Conservation (phyloP, 2,888 invertebrate species). For the Palloptera scutellata region DNA sequence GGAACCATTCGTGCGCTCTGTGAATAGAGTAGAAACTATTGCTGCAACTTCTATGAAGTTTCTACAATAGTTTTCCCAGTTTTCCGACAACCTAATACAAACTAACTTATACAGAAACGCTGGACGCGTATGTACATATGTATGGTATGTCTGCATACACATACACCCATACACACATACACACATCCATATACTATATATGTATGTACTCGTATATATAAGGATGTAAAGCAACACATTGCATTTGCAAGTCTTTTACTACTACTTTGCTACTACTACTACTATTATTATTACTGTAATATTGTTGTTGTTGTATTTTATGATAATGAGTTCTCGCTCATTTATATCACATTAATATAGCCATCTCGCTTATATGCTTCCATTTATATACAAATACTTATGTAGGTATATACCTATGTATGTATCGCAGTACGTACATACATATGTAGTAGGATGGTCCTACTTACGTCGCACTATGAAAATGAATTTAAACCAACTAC, state of each 20-base stretch:
- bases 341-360: conserved; percentile 51
- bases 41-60: neutral
- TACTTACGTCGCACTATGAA: conserved; percentile 19
- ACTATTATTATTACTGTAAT: conserved; percentile 32
- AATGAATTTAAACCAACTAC: neutral
- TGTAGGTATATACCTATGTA: neutral
- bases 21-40: neutral
- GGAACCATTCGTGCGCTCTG: neutral
- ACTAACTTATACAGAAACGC: neutral
- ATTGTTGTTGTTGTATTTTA: conserved; percentile 45
- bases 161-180: conserved; percentile 10
- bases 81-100: neutral
- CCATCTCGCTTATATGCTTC: conserved; percentile 52
- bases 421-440: neutral
- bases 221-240: conserved; percentile 24
- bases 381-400: conserved; percentile 15
- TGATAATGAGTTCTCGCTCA: conserved; percentile 57
- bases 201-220: conserved; percentile 1
- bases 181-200: neutral
- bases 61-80: neutral
- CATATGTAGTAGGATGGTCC: conserved; percentile 28
- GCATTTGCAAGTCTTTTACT: conserved; percentile 32
- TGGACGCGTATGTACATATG: conserved; percentile 10
- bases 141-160: conserved; percentile 2
- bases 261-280: conserved; percentile 37